These are phyloP conservation scores for Corynorhinus townsendii DNA, from an alignment of 2,113 vertebrate species.

Conservation along the genomic window DNA sequence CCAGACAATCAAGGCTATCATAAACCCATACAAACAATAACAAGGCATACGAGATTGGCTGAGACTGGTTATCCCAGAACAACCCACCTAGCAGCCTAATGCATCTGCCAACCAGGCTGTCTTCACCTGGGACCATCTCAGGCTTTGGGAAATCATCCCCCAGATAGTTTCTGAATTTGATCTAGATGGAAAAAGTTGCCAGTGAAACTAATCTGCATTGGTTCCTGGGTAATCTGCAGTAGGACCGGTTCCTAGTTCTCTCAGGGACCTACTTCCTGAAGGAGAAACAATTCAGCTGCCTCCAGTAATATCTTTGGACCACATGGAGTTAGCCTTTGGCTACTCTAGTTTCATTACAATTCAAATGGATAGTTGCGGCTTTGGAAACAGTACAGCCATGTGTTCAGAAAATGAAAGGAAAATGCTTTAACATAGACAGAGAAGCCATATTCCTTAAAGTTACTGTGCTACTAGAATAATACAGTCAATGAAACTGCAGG, in stretches of 20 bases:
- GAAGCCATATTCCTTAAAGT: not conserved
- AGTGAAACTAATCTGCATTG: not conserved
- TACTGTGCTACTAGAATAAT: not conserved
- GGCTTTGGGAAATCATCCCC: not conserved
- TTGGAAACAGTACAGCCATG: not conserved
- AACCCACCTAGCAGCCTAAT: not conserved
- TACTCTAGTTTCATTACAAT: not conserved
- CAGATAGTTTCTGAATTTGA: not conserved
- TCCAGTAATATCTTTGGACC: not conserved
- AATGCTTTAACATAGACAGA: not conserved
- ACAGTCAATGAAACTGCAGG: not conserved
- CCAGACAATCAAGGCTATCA: not conserved
- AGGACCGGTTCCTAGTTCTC: not conserved
- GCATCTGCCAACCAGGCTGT: not conserved
- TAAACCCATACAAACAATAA: not conserved
- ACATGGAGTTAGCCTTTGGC: not conserved
- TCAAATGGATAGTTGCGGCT: not conserved
- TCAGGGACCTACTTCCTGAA: not conserved
- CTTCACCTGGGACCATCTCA: not conserved
- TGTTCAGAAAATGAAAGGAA: not conserved
- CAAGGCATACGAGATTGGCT: not conserved
- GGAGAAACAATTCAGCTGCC: not conserved
- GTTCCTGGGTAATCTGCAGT: not conserved
- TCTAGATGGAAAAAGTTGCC: not conserved
- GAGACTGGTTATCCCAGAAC: not conserved